These are phyloP conservation scores for Pristionchus exspectatus DNA, from an alignment of 2,888 invertebrate species.

Conservation along the genomic window DNA sequence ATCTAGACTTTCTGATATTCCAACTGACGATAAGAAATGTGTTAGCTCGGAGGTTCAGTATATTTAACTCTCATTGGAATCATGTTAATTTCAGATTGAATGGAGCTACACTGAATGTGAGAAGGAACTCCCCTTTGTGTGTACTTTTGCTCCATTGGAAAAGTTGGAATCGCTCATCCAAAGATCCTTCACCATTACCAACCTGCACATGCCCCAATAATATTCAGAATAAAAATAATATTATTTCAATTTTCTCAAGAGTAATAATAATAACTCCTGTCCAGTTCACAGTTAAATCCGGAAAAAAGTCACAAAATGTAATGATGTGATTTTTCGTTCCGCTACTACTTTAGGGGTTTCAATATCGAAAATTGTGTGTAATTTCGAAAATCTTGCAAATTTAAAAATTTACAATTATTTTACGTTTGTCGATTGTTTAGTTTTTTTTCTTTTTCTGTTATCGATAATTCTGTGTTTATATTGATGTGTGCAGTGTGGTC, in stretches of 20 bases:
- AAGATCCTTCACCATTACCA: slow-evolving; percentile 42
- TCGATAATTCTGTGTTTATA: neutral
- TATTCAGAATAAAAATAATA: neutral
- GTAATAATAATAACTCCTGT: neutral
- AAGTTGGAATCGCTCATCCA: slow-evolving; percentile 43
- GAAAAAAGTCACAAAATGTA: neutral
- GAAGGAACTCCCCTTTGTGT: slow-evolving; percentile 20
- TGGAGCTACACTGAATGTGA: slow-evolving; percentile 41
- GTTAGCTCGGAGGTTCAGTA: neutral
- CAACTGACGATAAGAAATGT: slow-evolving; percentile 12
- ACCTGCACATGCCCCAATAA: slow-evolving; percentile 45
- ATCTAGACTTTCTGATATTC: neutral
- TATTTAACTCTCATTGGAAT: neutral
- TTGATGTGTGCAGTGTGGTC: neutral
- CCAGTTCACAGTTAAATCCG: too few species aligned
- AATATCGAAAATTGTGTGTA: neutral
- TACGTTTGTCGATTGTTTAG: neutral
- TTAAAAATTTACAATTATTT: neutral
- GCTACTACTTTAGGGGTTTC: neutral
- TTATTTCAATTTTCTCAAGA: neutral
- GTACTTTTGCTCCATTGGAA: slow-evolving; percentile 19
- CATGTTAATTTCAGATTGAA: neutral
- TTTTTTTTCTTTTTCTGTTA: neutral
- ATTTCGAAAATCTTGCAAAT: neutral
- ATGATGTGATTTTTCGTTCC: neutral